Evolutionary conservation across 2,888 invertebrate species (phyloP).

Genomic region (Eupelmus urozonus): DNA sequence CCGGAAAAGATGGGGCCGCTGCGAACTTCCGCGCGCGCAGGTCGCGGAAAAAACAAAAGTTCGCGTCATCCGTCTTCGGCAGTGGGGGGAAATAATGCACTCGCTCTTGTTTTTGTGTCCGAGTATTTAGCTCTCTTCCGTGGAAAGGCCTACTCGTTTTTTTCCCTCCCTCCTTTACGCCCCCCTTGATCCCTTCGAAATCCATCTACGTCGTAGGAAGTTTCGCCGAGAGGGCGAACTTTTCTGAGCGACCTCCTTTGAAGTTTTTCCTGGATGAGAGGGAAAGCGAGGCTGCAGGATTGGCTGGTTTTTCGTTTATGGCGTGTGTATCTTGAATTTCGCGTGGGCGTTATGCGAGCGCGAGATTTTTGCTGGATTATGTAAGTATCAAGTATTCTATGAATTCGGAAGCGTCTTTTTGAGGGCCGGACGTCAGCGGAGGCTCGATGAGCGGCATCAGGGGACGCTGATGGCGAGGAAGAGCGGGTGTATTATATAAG

Average conservation of each 20-base stretch:
- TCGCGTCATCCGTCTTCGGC: constrained; percentile 14
- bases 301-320: background rate
- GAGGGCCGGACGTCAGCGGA: background rate
- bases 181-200: constrained; percentile 28
- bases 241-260: constrained; percentile 49
- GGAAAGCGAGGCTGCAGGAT: background rate
- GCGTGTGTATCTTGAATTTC: background rate
- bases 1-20: background rate
- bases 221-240: constrained; percentile 42
- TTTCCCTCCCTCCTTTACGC: background rate
- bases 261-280: constrained; percentile 25
- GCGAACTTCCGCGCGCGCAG: background rate
- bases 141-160: background rate
- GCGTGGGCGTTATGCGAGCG: no score
- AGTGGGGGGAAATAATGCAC: constrained; percentile 42
- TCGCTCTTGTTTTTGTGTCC: constrained; percentile 38
- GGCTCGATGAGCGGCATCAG: no score
- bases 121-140: constrained; percentile 28
- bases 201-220: constrained; percentile 40
- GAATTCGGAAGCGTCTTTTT: constrained; percentile 38
- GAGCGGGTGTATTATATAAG: background rate
- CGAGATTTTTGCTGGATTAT: no score
- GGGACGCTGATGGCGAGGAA: background rate
- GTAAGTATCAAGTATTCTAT: constrained; percentile 47
- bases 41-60: constrained; percentile 39